phyloP scores from a whole-genome alignment of 2,113 vertebrate species.

The Onychorhynchus coronatus region DNA sequence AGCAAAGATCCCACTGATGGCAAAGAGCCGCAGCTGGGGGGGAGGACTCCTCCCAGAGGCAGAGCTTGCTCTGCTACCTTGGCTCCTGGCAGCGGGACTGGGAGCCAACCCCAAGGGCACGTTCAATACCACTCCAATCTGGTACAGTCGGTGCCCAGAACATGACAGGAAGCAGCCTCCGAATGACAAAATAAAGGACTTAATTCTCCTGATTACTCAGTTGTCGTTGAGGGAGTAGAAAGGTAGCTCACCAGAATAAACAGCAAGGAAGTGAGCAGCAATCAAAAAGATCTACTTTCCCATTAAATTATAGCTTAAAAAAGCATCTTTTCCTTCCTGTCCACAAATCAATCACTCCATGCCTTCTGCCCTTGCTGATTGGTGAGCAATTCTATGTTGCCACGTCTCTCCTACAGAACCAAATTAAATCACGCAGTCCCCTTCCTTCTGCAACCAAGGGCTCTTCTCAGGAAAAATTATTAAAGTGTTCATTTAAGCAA shows the following conservation, averaged over 20 bases:
- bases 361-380: background rate
- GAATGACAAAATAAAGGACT: background rate
- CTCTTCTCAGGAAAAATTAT: background rate
- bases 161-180: accelerated
- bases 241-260: background rate
- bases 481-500: background rate
- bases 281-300: background rate
- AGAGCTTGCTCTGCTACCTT: background rate
- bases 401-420: background rate
- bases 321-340: background rate
- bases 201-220: background rate
- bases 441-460: background rate
- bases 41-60: background rate
- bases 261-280: background rate
- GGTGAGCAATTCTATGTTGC: accelerated
- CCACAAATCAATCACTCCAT: background rate
- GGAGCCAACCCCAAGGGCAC: background rate
- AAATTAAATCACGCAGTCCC: background rate
- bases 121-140: background rate
- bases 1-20: background rate
- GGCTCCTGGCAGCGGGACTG: background rate
- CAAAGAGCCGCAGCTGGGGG: accelerated
- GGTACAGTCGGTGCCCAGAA: background rate
- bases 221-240: background rate
- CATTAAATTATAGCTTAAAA: background rate